These are phyloP conservation scores for Ptychodera flava DNA, from an alignment of 35 echinoderm and acorn worm species.

Conservation along the genomic window DNA sequence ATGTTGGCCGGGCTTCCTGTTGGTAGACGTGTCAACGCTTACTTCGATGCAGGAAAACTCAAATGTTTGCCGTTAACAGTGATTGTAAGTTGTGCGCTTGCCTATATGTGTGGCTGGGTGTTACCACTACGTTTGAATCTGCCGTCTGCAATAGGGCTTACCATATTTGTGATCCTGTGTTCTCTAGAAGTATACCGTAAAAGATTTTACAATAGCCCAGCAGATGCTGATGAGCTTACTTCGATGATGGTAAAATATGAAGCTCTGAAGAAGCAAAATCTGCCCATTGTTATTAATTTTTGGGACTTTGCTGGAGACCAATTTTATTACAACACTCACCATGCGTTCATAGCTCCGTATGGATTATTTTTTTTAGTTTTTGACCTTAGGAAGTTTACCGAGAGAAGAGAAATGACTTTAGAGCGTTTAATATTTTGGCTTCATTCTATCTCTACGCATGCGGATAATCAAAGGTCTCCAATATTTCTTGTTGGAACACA, in stretches of 20 bases:
- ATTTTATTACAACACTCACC: conserved; percentile 12
- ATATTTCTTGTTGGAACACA: conserved; percentile 7
- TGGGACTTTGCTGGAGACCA: conserved; percentile 13
- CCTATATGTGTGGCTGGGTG: neutral
- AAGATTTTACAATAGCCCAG: neutral
- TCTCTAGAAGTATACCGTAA: neutral
- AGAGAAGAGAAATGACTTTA: neutral
- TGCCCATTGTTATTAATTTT: neutral
- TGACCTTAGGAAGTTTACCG: neutral
- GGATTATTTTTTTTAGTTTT: conserved; percentile 2
- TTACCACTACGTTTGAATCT: neutral
- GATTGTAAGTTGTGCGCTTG: neutral
- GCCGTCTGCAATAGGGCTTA: neutral
- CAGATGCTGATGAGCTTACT: neutral
- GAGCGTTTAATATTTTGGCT: conserved; percentile 7
- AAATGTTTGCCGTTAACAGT: neutral
- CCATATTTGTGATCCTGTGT: neutral
- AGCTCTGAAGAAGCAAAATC: neutral
- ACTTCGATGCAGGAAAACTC: neutral
- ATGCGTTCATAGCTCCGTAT: neutral
- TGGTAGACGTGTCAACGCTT: neutral
- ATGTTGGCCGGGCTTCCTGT: neutral
- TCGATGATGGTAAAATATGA: neutral
- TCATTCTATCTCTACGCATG: conserved; percentile 13
- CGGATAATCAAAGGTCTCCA: neutral